Evolutionary conservation across 2,113 vertebrate species (phyloP), one percentile per base, ranked within the genome.

Genomic region (Thunnus thynnus): DNA sequence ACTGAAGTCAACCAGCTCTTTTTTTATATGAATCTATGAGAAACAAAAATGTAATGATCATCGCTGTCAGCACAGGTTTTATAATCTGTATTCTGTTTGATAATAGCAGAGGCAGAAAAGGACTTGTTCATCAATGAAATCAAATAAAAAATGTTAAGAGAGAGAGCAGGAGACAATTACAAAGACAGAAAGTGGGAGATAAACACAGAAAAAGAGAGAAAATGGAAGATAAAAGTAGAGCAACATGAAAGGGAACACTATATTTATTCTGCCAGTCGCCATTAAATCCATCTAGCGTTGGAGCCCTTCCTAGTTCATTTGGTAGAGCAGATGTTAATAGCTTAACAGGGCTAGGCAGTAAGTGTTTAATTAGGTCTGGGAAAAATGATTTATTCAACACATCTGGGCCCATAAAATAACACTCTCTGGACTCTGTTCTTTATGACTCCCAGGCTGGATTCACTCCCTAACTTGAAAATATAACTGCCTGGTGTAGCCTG

Each of bases 241-340:
- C 5, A 50, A 76, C 74, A 76, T 75, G 52, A 88, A 83, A 57
- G 60, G 71, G 52, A 82, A 86, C 13, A 27, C 58, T 78, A 80
- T 68, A 63, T 81, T 79, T 80, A 69, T 78, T 75, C 76, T 41
- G 55, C 67, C 78, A 81, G 83, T 72, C 78, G 56, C 72, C n/a
- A 13, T 73, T 86, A 72, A 82, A 86, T 62, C 62, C 52, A 69
- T 48, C 72, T n/a, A 25, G n/a, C 18, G 68, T 85, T 87, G 82
- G 73, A 90, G 78, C 70, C 69, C 80, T 77, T 91, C 74, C 84
- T 78, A 27, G 78, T 87, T 88, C 72, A 83, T 90, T 90, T 72
- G 82, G 64, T 58, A 14, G 76, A 94, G 92, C 91, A 93, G 91
- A 94, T 92, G 92, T 92, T 91, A 92, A 92, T 91, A 85, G 74